Conservation (phyloP, 2,888 invertebrate genomes). For the Pachydiplax longipennis region DNA sequence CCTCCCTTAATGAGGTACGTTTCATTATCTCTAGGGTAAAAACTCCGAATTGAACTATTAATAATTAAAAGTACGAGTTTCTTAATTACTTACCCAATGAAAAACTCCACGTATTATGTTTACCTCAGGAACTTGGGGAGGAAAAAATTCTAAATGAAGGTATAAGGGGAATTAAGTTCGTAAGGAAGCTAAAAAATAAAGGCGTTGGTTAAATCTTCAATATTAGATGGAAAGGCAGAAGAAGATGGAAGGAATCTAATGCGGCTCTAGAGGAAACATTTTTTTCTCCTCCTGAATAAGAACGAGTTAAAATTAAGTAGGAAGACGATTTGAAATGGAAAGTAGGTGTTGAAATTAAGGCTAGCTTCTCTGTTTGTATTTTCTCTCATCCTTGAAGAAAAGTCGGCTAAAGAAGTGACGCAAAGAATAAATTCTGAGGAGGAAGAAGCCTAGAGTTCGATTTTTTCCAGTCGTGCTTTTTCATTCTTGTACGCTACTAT, state of each 20-base stretch:
- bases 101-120: not conserved
- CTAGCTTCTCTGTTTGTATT: not conserved
- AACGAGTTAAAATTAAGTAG: slow-evolving; percentile 25
- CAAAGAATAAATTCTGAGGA: not conserved
- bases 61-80: not conserved
- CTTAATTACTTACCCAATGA: not conserved
- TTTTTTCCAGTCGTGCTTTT: too few species aligned
- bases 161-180: slow-evolving; percentile 24
- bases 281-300: slow-evolving; percentile 17
- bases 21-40: too few species aligned
- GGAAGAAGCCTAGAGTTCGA: not conserved
- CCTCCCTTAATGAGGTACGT: too few species aligned
- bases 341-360: slow-evolving; percentile 39
- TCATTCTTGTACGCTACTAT: too few species aligned
- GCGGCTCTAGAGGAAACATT: not conserved
- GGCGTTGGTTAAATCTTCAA: not conserved
- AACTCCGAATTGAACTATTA: too few species aligned
- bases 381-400: not conserved
- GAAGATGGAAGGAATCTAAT: too few species aligned
- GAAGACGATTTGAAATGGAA: slow-evolving; percentile 28
- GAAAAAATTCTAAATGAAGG: slow-evolving; percentile 7
- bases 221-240: not conserved
- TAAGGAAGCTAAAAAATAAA: slow-evolving; percentile 3
- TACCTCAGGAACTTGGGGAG: not conserved
- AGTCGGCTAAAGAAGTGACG: slow-evolving; percentile 9